These are phyloP conservation scores for Australoheros scitulus DNA, from an alignment of 2,113 vertebrate species.

Conservation along the genomic window DNA sequence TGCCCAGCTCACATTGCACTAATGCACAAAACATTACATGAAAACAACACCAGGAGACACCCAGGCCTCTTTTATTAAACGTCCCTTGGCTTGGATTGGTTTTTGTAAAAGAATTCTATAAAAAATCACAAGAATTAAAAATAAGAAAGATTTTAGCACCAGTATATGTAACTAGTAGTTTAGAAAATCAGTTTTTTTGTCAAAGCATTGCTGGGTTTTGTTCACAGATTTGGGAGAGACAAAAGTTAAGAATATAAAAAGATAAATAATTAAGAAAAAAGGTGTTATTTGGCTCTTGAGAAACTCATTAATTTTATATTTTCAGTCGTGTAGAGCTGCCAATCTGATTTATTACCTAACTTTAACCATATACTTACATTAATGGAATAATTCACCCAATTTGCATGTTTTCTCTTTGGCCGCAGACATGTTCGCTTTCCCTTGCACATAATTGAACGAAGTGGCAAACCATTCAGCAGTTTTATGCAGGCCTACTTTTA, in stretches of 20 bases:
- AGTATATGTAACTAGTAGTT: neutral
- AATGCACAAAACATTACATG: neutral
- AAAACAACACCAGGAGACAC: neutral
- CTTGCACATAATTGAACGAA: neutral
- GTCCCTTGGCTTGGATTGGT: neutral
- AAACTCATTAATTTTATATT: no score
- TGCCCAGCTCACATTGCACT: neutral
- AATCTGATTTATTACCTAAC: neutral
- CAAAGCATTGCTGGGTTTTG: neutral
- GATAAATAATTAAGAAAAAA: neutral
- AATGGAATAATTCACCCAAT: neutral
- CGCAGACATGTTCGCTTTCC: neutral
- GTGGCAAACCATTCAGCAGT: neutral
- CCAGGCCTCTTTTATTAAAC: neutral
- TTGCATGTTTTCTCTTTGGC: neutral
- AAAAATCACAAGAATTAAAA: neutral
- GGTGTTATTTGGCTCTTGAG: neutral
- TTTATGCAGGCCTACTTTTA: slow-evolving; percentile 1
- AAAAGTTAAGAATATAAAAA: neutral
- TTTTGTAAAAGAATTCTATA: no score
- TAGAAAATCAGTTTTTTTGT: neutral
- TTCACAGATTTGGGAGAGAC: no score
- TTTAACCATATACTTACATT: accelerated
- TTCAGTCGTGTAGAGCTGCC: neutral
- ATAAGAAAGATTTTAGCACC: neutral